These are phyloP conservation scores for Ips nitidus DNA, from an alignment of 1,140 invertebrate genomes.

Conservation along the genomic window DNA sequence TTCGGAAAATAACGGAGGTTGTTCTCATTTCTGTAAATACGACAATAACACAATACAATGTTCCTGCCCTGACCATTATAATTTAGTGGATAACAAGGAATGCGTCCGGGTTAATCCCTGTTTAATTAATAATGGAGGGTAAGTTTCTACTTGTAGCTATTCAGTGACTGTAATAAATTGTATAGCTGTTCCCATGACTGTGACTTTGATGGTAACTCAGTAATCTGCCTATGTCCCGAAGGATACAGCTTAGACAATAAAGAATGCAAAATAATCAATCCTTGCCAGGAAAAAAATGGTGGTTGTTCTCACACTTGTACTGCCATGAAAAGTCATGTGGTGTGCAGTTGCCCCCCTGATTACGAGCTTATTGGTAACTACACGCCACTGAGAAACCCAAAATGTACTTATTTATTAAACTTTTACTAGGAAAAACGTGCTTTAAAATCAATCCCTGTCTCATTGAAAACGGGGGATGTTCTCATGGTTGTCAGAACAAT, in stretches of 20 bases:
- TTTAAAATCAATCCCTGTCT: conserved; percentile 50
- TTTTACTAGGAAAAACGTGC: conserved; percentile 54
- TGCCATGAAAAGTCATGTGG: conserved; percentile 35
- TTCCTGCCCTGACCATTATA: conserved; percentile 56
- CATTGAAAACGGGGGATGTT: conserved; percentile 54
- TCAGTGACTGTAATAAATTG: background rate
- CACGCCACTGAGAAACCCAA: background rate
- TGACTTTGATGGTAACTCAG: conserved; percentile 53
- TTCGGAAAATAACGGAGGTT: conserved; percentile 64
- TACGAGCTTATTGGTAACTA: conserved; percentile 45
- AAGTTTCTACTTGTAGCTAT: background rate
- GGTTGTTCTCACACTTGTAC: conserved; percentile 55
- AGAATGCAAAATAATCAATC: conserved; percentile 56
- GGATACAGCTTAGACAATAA: conserved; percentile 56
- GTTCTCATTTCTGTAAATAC: conserved; percentile 65
- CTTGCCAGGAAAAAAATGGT: conserved; percentile 60
- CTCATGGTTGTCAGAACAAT: conserved; percentile 49
- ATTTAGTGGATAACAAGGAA: conserved; percentile 57
- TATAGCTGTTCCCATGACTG: conserved; percentile 62
- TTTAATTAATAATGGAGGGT: conserved; percentile 59
- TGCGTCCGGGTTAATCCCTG: conserved; percentile 73
- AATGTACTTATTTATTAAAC: conserved; percentile 40
- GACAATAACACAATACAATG: conserved; percentile 53
- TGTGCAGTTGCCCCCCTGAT: conserved; percentile 42
- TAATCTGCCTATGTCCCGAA: conserved; percentile 62